Conservation (phyloP, 2,888 invertebrate species). For the Sthenelais limicola region DNA sequence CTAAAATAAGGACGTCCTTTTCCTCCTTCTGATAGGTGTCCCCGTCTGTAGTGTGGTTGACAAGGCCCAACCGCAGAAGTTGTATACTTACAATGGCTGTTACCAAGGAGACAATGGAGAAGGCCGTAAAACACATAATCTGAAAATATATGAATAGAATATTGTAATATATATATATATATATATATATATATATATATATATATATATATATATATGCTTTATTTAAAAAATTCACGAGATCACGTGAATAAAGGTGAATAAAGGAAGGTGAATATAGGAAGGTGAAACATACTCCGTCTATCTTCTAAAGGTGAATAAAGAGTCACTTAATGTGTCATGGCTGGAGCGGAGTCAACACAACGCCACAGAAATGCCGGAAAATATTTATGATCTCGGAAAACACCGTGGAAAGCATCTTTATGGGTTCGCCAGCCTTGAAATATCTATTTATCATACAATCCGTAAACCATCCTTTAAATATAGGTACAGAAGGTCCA, state of each 20-base stretch:
- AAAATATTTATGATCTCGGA: too few species aligned
- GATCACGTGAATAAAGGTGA: not conserved
- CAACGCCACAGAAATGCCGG: too few species aligned
- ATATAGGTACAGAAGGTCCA: too few species aligned
- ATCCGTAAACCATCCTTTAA: too few species aligned
- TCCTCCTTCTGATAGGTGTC: constrained; percentile 71
- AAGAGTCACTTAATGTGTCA: too few species aligned
- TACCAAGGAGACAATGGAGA: constrained; percentile 71
- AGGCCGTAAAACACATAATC: constrained; percentile 73
- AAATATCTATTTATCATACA: too few species aligned
- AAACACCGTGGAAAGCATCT: too few species aligned
- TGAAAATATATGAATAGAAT: too few species aligned
- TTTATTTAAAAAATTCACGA: not conserved
- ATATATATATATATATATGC: not conserved
- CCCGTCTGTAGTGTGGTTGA: constrained; percentile 72
- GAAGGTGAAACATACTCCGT: too few species aligned
- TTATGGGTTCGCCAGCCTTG: too few species aligned
- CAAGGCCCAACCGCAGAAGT: constrained; percentile 72
- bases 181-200: not conserved
- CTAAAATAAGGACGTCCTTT: constrained; percentile 68
- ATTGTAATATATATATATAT: not conserved
- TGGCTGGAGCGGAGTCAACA: too few species aligned
- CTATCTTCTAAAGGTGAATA: too few species aligned
- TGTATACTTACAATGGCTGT: constrained; percentile 72
- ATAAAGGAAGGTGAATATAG: not conserved